Evolutionary conservation across 35 echinoderm and acorn worm species (phyloP), one percentile per base, ranked within the genome.

Genomic region (Amphiura filiformis): DNA sequence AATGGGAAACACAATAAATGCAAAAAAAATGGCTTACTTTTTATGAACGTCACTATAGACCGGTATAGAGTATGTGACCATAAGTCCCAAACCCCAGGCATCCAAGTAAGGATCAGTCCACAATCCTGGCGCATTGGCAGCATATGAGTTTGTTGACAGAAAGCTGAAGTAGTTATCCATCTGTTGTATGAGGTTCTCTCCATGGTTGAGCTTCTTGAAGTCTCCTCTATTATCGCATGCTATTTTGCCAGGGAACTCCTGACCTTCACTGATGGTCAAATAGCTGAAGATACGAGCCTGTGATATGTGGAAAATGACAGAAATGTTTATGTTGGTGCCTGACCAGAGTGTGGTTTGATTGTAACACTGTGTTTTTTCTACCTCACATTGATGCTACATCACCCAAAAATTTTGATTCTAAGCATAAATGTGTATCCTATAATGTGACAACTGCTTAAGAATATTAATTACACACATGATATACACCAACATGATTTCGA

Each of bases 21-120:
- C n/a, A n/a, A n/a, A n/a, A n/a, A n/a, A n/a, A n/a, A n/a, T n/a
- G 26, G 56, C 83, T 82, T 83, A 97, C 95, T 90, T 93, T 76
- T 87, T 87, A 3, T 90, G 92, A 11, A 82, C 76, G 39, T 92
- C 65, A 57, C 96, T 99, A 47, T 92, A 88, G 39, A 82, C 93
- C 37, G 96, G 96, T 39, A 94, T 94, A 11, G 96, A 89, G 20
- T 91, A 82, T 1, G 96, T 99, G 20, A 99, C 96, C 96, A 99
- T 94, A 18, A 94, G 57, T 22, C 93, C 93, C 61, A 99, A 84
- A 1, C 96, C 96, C 92, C 92, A 98, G 30, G 96, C 91, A 88
- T 98, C 96, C 32, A 98, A 78, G 84, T 99, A 99, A 36, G 96
- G 96, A 30, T 93, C 92, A 18, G 96, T 99, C 96, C 96, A 99